phyloP scores from a whole-genome alignment of 2,797 vertebrate species.

The Scomberomorus guttatus region DNA sequence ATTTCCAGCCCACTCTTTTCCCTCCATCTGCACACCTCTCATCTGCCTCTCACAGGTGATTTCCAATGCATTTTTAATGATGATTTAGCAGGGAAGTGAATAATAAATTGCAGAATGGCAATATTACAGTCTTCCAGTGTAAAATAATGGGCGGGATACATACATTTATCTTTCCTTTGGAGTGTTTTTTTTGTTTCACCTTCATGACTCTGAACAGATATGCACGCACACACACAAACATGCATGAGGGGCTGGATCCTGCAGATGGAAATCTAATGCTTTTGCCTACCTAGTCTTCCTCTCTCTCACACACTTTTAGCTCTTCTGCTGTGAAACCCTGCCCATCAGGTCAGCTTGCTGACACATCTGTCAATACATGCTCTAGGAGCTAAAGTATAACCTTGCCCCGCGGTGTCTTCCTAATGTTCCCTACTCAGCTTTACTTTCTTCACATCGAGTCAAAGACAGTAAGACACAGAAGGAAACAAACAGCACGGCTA shows the following conservation, averaged over 20 bases:
- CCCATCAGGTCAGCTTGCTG: constrained; percentile 67
- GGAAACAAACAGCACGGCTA: not conserved
- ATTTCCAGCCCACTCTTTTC: constrained; percentile 45
- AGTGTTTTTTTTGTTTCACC: constrained; percentile 14
- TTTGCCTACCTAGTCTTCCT: constrained; percentile 24
- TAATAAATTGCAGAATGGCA: constrained; percentile 34
- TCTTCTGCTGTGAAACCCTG: constrained; percentile 55
- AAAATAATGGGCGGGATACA: constrained; percentile 16
- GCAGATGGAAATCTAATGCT: constrained; percentile 65
- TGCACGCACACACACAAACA: constrained; percentile 20
- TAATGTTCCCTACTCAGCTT: constrained; percentile 51
- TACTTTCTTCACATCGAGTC: constrained; percentile 42
- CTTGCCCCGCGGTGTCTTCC: constrained; percentile 49
- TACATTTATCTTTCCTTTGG: constrained; percentile 40
- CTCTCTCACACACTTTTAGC: constrained; percentile 55
- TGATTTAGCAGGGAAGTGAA: constrained; percentile 53
- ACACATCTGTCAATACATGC: constrained; percentile 75
- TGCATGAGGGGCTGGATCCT: constrained; percentile 29
- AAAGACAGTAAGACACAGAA: constrained; percentile 18
- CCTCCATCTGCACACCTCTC: constrained; percentile 47
- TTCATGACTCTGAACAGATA: constrained; percentile 16
- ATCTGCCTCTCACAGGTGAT: constrained; percentile 54
- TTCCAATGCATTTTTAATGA: constrained; percentile 69
- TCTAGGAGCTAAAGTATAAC: constrained; percentile 57
- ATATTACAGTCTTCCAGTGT: constrained; percentile 34